Evolutionary conservation across 2,797 vertebrate species (phyloP).

Genomic region (Eulemur coronatus): DNA sequence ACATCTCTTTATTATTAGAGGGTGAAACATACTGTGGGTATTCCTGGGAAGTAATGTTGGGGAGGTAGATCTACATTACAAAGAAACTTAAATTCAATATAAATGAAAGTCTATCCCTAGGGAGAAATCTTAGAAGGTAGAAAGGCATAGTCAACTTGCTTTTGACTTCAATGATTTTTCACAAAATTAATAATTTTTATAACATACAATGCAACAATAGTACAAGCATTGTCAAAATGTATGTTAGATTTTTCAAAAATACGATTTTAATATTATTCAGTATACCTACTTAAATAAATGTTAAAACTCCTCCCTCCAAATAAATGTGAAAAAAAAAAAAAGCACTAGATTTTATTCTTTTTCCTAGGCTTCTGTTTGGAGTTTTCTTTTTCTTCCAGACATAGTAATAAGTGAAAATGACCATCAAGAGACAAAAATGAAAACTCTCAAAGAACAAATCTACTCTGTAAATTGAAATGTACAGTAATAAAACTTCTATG

Average conservation of each 20-base stretch:
- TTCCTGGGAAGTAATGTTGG: background rate
- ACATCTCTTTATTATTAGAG: background rate
- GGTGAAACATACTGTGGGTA: background rate
- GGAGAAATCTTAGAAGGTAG: background rate
- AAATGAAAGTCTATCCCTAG: background rate
- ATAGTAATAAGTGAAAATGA: slow-evolving; percentile 56
- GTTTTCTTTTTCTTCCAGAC: slow-evolving; percentile 1
- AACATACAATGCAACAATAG: background rate
- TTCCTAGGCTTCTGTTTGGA: background rate
- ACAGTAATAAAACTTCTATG: slow-evolving; percentile 37
- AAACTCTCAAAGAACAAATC: slow-evolving; percentile 47
- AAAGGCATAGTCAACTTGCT: background rate
- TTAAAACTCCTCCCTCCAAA: background rate
- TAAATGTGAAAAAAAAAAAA: background rate
- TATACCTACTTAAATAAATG: background rate
- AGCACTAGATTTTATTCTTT: background rate
- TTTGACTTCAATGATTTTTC: background rate
- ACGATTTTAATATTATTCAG: background rate
- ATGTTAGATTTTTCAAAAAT: background rate
- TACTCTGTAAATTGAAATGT: slow-evolving; percentile 35
- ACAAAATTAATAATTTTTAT: background rate
- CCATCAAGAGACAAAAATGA: slow-evolving; percentile 40
- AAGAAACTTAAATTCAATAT: background rate
- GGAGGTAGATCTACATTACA: background rate
- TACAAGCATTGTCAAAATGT: background rate